Base-by-base conservation (phyloP, 2,797 vertebrate genomes). In the Sphenodon punctatus region DNA sequence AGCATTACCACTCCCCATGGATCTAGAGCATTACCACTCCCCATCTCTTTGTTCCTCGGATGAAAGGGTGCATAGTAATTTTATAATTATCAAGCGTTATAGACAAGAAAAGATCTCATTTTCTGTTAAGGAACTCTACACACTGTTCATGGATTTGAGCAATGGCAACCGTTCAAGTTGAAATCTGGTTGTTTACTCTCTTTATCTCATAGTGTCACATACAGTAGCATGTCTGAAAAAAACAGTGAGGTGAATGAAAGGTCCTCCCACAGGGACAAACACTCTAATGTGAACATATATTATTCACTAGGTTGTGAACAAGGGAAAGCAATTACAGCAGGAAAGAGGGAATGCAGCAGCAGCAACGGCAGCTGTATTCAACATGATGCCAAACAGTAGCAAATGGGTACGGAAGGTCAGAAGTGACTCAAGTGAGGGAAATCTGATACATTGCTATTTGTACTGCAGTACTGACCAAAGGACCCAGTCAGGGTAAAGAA, bases 211-310 rank as follows among this genome's bases (percentile, higher is more conserved):
- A 85, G 89, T 91, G 88, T 93, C 89, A 90, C 80, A 88, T 53
- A 91, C 80, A 82, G 82, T 53, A 68, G 78, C 72, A 72, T n/a
- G 43, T 87, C 66, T 75, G 69, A 79, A 83, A 88, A 38, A 84
- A 53, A 79, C 73, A 84, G 55, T 74, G 85, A 89, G 90, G 89
- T 92, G 86, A 90, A 87, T 90, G 85, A 68, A 92, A 91, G 56
- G 42, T 90, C 70, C 82, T 93, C 91, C 90, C 91, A 89, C 61
- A 80, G 89, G 89, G 91, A 90, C 85, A 88, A 90, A 82, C 77
- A 84, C 77, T 91, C 80, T 91, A 93, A 91, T 89, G 85, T 90
- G 88, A 88, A 76, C 84, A 93, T 93, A 82, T 88, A 93, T 93
- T 92, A 94, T 93, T 93, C 78, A 93, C 89, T 84, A 92, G 80